phyloP scores from a whole-genome alignment of 2,888 invertebrate species.

The Pseudococcus longispinus region DNA sequence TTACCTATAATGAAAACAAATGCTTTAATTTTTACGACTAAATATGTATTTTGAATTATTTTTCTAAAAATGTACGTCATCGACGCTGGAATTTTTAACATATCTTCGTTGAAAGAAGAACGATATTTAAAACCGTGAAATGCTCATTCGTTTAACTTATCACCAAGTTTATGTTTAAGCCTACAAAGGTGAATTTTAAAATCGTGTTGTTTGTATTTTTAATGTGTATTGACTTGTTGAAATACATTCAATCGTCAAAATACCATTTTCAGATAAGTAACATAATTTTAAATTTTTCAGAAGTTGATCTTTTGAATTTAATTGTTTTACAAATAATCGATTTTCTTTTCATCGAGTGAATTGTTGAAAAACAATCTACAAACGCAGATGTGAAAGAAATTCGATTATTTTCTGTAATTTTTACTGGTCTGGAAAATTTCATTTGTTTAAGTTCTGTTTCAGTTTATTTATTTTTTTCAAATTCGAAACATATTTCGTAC shows the following conservation, averaged over 20 bases:
- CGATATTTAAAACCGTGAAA: neutral
- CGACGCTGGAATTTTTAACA: neutral
- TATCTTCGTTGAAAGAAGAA: slow-evolving; percentile 23
- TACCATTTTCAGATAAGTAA: slow-evolving; percentile 41
- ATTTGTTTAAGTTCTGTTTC: neutral
- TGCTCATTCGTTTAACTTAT: slow-evolving; percentile 31
- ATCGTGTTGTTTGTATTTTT: slow-evolving; percentile 9
- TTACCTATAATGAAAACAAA: neutral
- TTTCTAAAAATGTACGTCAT: neutral
- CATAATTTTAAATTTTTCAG: slow-evolving; percentile 4
- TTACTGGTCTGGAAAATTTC: neutral
- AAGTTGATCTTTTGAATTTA: slow-evolving; percentile 23
- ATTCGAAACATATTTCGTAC: neutral
- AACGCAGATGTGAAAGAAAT: neutral
- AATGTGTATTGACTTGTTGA: slow-evolving; percentile 44
- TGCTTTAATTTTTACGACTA: neutral
- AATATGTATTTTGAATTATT: neutral
- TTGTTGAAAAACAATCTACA: neutral
- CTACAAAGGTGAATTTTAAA: slow-evolving; percentile 31
- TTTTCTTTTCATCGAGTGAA: neutral
- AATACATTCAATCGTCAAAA: slow-evolving; percentile 35
- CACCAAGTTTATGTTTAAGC: slow-evolving; percentile 15
- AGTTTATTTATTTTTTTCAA: neutral
- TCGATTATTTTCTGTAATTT: neutral
- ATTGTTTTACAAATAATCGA: neutral